Evolutionary conservation across 2,888 invertebrate genomes (phyloP), one percentile per base, ranked within the genome.

Genomic region (Isoperla grammatica): DNA sequence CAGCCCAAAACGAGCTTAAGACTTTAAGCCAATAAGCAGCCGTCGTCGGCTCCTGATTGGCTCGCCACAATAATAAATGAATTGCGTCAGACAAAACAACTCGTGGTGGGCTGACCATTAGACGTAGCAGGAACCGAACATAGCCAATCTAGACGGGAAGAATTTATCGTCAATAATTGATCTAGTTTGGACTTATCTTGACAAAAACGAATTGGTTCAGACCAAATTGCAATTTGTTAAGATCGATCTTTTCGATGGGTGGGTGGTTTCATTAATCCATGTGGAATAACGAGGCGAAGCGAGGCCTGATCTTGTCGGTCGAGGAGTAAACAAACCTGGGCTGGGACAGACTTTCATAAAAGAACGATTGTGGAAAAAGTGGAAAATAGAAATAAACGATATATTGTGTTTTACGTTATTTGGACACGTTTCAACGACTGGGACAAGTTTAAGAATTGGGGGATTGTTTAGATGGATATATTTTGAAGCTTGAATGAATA

Each of bases 161-260:
- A 42, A 57, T 45, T 37, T 54, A 43, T 19, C 59, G 61, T 62
- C 59, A 48, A 62, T 62, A 62, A 62, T 62, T 62, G 61, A 62
- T 54, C 57, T 59, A 56, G 56, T 22, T 56, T 56, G 50, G 56
- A 50, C 60, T 49, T 60, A 56, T 56, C 61, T 19, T 17, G 56
- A 43, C 46, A 42, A 17, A 55, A 59, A 59, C 61, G 61, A 59
- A 62, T 62, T 56, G 61, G 55, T 22, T 56, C 37, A 35, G 15
- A 45, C 40, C 43, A n/a, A 29, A 45, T 42, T 42, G 48, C 56
- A 49, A 60, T 56, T 56, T 60, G 50, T 50, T 39, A 37, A 15
- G 55, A 29, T 29, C 29, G 29, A 29, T 29, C 29, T 4, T 29
- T 29, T 29, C 4, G 29, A 29, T 29, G 29, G 29, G 29, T 29